Evolutionary conservation across 1,140 invertebrate species (phyloP).

Genomic region (Elysia chlorotica): DNA sequence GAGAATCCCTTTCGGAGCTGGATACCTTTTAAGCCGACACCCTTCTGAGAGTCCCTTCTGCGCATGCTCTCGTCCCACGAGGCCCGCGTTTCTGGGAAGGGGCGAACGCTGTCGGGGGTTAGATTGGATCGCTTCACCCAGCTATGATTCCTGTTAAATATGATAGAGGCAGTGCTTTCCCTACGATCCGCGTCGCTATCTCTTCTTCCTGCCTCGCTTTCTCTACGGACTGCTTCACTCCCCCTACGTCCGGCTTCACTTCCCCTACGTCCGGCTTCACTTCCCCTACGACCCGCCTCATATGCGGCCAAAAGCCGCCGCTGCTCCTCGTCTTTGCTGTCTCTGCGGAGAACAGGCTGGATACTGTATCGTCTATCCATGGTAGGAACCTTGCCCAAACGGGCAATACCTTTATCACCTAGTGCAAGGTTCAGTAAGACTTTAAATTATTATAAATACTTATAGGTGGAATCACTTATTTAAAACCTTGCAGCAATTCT

Average conservation of each 20-base stretch:
- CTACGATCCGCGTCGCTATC: too few relatives aligned
- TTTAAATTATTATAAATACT: background rate
- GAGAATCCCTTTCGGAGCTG: slow-evolving; percentile 14
- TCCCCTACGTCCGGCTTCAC: background rate
- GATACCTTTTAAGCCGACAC: slow-evolving; percentile 2
- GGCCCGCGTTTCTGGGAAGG: background rate
- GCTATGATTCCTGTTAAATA: background rate
- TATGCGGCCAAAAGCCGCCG: background rate
- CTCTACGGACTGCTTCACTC: too few relatives aligned
- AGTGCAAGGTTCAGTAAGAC: background rate
- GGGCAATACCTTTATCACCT: background rate
- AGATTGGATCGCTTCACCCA: slow-evolving; percentile 13
- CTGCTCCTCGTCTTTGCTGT: slow-evolving; percentile 9
- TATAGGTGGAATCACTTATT: background rate
- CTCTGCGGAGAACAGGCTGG: slow-evolving; percentile 4
- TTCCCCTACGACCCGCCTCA: background rate
- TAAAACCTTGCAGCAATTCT: background rate
- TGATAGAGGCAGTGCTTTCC: too few relatives aligned
- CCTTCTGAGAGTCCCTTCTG: slow-evolving; percentile 9
- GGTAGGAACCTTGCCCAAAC: background rate
- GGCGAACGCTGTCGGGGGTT: background rate
- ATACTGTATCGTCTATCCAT: slow-evolving; percentile 13
- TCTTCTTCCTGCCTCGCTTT: too few relatives aligned
- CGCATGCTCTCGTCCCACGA: slow-evolving; percentile 22
- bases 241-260: too few relatives aligned